phyloP scores from a whole-genome alignment of 2,113 vertebrate genomes.

The Thymallus thymallus region DNA sequence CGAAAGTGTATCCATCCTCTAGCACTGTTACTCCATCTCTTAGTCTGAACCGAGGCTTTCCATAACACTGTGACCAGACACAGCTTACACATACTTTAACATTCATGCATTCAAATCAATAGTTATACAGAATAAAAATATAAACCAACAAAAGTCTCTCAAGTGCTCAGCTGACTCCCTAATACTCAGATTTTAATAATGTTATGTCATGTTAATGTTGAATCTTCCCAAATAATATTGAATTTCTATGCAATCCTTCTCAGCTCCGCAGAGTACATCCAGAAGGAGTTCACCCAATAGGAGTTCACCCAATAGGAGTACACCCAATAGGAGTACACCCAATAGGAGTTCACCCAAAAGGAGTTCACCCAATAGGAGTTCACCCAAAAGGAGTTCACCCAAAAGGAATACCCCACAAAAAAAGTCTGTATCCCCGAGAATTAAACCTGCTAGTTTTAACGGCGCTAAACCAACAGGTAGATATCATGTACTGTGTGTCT shows the following conservation, averaged over 20 bases:
- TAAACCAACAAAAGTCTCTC: background rate
- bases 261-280: slow-evolving; percentile 41
- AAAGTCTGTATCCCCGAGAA: slow-evolving; percentile 24
- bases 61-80: background rate
- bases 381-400: too few relatives aligned
- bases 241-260: slow-evolving; percentile 18
- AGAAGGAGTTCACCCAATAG: background rate
- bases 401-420: slow-evolving; percentile 21
- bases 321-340: too few relatives aligned
- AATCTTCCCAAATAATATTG: background rate
- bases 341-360: too few relatives aligned
- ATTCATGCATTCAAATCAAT: background rate
- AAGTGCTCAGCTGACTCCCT: background rate
- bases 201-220: background rate
- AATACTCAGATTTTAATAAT: background rate
- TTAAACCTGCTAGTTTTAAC: slow-evolving; percentile 36
- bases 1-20: background rate
- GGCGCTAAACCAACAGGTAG: slow-evolving; percentile 49
- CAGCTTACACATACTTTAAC: background rate
- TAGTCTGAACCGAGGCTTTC: background rate
- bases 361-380: too few relatives aligned
- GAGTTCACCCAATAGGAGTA: too few relatives aligned
- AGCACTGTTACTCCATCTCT: background rate
- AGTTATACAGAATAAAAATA: background rate
- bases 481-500: background rate